These are phyloP conservation scores for Thymelicus acteon DNA, from an alignment of 2,888 invertebrate species.

Conservation along the genomic window DNA sequence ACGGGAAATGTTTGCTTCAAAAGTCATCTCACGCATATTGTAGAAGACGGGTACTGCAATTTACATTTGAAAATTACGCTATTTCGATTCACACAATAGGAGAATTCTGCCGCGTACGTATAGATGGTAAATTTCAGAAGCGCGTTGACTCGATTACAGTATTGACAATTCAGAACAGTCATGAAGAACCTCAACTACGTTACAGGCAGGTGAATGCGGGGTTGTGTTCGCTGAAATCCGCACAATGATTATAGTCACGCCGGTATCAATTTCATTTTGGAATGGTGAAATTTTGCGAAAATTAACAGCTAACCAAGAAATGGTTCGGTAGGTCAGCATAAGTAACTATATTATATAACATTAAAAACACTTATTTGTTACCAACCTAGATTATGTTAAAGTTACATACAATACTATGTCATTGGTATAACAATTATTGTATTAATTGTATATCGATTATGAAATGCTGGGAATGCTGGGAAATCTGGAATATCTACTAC, in stretches of 20 bases:
- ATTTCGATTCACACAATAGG: conserved; percentile 39
- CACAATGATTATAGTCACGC: conserved; percentile 43
- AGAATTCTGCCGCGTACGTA: conserved; percentile 9
- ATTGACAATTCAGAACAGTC: conserved; percentile 43
- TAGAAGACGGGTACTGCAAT: conserved; percentile 54
- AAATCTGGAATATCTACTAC: too few species aligned
- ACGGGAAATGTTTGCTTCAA: conserved; percentile 69
- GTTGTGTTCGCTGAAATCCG: conserved; percentile 28
- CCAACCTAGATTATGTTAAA: too few species aligned
- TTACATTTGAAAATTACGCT: conserved; percentile 41
- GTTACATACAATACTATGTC: too few species aligned
- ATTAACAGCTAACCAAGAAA: too few species aligned
- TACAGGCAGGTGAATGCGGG: conserved; percentile 47
- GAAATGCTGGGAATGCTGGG: too few species aligned
- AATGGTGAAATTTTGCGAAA: too few species aligned
- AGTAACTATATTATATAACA: too few species aligned
- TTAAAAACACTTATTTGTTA: too few species aligned
- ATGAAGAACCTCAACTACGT: conserved; percentile 46
- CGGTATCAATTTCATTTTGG: conserved; percentile 29
- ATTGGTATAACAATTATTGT: too few species aligned
- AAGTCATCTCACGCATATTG: conserved; percentile 68
- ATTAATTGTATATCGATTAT: too few species aligned
- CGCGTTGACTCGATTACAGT: conserved; percentile 42
- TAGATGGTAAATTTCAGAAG: conserved; percentile 29
- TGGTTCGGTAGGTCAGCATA: too few species aligned